Evolutionary conservation across 1,140 invertebrate genomes (phyloP), one percentile per base, ranked within the genome.

Genomic region (Cecropterus lyciades): DNA sequence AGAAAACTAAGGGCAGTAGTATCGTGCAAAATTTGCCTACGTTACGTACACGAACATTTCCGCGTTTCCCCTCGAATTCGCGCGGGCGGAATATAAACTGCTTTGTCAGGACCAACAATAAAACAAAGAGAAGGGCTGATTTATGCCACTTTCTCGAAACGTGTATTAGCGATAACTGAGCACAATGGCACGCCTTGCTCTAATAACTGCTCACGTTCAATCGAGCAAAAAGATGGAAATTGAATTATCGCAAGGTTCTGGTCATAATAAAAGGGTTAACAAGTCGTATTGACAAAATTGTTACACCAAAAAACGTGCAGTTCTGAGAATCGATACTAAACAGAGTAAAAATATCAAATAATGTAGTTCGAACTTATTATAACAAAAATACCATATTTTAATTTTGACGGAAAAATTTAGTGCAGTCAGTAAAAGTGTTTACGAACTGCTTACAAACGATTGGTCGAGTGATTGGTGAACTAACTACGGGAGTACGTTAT

Each of bases 401-500:
- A 3, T 24, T 24, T 3, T 24, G 20, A 5, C 20, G 1, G 20
- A 24, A 24, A 24, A 24, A 24, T 24, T 1, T 24, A 24, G 20
- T 24, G 20, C 20, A 24, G 20, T 24, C 20, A 1, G 5, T 24
- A 24, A 5, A 24, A 37, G 33, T 1, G 3, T 33, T 40, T 40
- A 40, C 37, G 37, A n/a, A 11, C 11, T 40, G n/a, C n/a, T n/a
- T 11, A 17, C 6, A 48, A 20, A 16, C 15, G 42, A 65, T 17
- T 15, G 16, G 51, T 60, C 3, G 65, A 51, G 30, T 65, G n/a
- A n/a, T n/a, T n/a, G n/a, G n/a, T n/a, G n/a, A 74, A 69, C 68
- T 75, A 70, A 53, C 70, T 33, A 65, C 67, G 73, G 70, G 72
- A 68, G 72, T 71, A 65, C 27, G 70, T 67, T 79, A 83, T 81